Conservation (phyloP, 35 echinoderm and acorn worm genomes). For the Amphiura filiformis region DNA sequence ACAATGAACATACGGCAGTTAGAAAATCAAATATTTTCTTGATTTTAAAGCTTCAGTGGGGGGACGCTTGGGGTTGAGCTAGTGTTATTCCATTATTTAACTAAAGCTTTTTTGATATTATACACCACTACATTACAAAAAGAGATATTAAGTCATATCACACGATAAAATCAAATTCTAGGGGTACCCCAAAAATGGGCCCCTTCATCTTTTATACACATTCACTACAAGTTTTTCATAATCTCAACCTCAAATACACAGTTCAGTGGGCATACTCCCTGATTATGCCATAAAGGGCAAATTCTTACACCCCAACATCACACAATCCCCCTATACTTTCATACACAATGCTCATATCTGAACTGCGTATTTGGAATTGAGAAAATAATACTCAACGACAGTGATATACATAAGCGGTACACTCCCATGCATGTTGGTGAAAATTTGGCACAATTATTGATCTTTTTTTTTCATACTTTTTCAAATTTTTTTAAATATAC, state of each 20-base stretch:
- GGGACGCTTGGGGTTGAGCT: neutral
- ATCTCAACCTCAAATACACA: neutral
- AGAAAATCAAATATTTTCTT: neutral
- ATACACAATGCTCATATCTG: neutral
- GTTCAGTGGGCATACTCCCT: neutral
- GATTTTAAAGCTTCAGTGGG: neutral
- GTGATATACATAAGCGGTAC: neutral
- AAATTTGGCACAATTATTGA: conserved; percentile 1
- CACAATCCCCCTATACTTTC: neutral
- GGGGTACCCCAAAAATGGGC: neutral
- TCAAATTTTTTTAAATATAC: neutral
- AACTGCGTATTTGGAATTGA: neutral
- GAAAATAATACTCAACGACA: neutral
- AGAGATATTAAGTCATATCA: neutral
- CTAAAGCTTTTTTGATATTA: neutral
- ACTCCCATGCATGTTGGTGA: conserved; percentile 1
- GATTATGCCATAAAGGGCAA: neutral
- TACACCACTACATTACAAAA: conserved; percentile 2
- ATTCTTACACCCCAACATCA: neutral
- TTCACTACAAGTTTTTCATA: neutral
- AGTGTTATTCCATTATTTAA: neutral
- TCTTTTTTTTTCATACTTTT: neutral
- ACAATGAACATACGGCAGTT: neutral
- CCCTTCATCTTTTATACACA: neutral
- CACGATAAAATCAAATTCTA: neutral